Conservation (phyloP, 92 coral and sea anemone genomes). For the Umimayanthus chanpuru region DNA sequence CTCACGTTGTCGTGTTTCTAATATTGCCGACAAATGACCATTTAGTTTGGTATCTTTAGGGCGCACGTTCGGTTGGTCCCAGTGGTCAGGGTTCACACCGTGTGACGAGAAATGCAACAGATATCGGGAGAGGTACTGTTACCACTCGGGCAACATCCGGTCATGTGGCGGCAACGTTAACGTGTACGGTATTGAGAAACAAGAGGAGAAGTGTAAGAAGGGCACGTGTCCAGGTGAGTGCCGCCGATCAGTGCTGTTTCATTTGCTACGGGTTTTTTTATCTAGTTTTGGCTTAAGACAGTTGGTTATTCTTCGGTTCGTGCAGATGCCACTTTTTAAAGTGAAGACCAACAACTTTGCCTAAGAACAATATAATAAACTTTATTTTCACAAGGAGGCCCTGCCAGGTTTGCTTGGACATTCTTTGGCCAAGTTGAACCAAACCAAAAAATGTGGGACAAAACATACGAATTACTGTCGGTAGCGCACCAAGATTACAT, state of each 20-base stretch:
- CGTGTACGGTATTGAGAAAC: conserved; percentile 75
- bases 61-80: conserved; percentile 73
- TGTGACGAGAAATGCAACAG: conserved; percentile 73
- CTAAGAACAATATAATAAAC: no score
- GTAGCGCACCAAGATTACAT: no score
- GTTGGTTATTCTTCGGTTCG: no score
- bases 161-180: conserved; percentile 76
- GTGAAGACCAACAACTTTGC: no score
- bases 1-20: no score
- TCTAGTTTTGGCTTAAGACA: neutral
- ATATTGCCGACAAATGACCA: no score
- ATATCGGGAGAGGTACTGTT: conserved; percentile 77
- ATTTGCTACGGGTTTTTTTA: neutral
- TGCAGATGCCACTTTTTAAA: no score
- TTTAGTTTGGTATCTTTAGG: neutral
- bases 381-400: no score
- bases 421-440: no score
- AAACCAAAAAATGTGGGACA: no score
- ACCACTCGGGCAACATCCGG: conserved; percentile 60
- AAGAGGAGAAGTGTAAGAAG: conserved; percentile 57
- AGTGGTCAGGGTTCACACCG: conserved; percentile 84
- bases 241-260: neutral
- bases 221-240: conserved; percentile 77
- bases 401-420: no score
- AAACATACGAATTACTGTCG: no score